Percentiles rank a stretch among this genome's conserved stretches.
Conservation (phyloP, 2,113 vertebrate species). For the Ciconia stormi region DNA sequence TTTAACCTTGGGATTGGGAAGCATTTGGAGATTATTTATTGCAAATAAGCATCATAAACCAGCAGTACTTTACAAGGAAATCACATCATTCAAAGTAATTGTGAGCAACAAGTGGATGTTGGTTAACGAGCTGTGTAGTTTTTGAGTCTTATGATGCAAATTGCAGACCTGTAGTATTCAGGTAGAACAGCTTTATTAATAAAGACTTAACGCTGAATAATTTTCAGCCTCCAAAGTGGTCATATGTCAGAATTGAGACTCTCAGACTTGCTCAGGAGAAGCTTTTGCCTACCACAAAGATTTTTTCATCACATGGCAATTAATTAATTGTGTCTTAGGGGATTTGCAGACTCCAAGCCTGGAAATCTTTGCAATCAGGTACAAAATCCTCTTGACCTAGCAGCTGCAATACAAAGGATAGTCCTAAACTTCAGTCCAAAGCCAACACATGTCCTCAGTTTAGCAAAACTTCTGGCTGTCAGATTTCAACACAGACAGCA, state of each 20-base stretch:
- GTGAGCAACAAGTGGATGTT: not conserved
- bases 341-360: not conserved
- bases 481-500: not conserved
- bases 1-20: not conserved
- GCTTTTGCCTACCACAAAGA: not conserved
- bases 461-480: not conserved
- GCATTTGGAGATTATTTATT: not conserved
- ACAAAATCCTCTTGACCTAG: not conserved
- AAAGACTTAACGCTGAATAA: not conserved
- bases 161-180: not conserved
- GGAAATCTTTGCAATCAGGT: not conserved
- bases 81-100: not conserved
- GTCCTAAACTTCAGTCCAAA: not conserved
- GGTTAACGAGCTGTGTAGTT: not conserved
- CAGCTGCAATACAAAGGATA: not conserved
- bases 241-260: not conserved
- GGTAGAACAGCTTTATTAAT: not conserved
- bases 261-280: not conserved
- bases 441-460: not conserved
- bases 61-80: not conserved
- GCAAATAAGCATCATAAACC: not conserved
- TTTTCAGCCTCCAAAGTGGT: not conserved
- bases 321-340: not conserved
- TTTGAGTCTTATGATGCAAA: not conserved
- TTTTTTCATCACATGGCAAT: not conserved